Base-by-base conservation (phyloP, 1,140 invertebrate genomes). In the Colletes gigas region DNA sequence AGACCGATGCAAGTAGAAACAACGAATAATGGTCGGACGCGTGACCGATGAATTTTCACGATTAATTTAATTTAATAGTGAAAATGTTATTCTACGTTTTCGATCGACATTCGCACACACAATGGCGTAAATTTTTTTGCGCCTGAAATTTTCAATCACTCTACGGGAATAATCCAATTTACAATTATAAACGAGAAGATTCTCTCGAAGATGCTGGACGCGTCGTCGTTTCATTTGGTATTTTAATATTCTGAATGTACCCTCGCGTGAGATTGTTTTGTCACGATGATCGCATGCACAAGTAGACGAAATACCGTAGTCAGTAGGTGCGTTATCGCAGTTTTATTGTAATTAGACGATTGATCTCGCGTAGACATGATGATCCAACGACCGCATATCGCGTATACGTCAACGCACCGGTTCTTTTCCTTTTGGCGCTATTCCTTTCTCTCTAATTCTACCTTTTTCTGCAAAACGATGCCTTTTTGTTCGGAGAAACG, bases 231-330 rank as follows among this genome's bases (percentile, higher is more conserved):
- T 59, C 47, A 14, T 54, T 78, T 17, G 21, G 0, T 15, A 52
- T 60, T 52, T 62, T 4, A 14, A 50, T 60, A 19, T 70, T 70
- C 54, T 70, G 12, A 10, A 44, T 78, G 66, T 78, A 73, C 77
- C 77, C 19, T 60, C 77, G 73, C 50, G 60, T 47, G n/a, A 62
- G 21, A 55, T 47, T 77, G 66, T 69, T 65, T 73, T 15, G 60
- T 54, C 77, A 63, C 59, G 9, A 72, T n/a, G 47, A 65, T 50
- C 52, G 77, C 77, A 79, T 73, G 77, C 17, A 72, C 10, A 15
- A 63, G 70, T 79, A 79, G 50, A 54, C 12, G 19, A 21, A 19
- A 39, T 39, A 65, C 47, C 14, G 57, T 78, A 63, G 68, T n/a
- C 15, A 30, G 57, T 78, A n/a, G 21, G 41, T 65, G 14, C 19